phyloP scores from a whole-genome alignment of 2,888 invertebrate genomes.

The Lypha dubia region DNA sequence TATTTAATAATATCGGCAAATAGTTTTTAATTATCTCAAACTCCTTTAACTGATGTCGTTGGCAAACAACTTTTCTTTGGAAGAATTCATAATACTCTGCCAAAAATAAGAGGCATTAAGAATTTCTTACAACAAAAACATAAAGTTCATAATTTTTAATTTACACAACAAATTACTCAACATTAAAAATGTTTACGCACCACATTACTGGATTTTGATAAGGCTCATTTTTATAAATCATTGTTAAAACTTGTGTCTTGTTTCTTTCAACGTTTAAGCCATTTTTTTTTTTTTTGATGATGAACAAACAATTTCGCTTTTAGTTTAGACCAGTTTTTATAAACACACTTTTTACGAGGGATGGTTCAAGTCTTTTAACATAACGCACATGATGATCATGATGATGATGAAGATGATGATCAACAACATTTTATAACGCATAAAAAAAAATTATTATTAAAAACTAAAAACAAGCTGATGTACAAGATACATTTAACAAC shows the following conservation, averaged over 20 bases:
- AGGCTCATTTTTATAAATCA: slow-evolving; percentile 38
- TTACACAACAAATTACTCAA: slow-evolving; percentile 65
- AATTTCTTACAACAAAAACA: slow-evolving; percentile 3
- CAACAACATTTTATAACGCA: no score
- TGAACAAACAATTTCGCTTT: slow-evolving; percentile 36
- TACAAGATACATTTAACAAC: slow-evolving; percentile 28
- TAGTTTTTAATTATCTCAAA: background rate
- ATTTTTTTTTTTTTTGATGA: background rate
- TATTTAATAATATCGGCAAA: background rate
- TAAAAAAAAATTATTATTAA: background rate
- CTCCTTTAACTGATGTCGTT: background rate
- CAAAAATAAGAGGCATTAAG: background rate
- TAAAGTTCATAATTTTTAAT: slow-evolving; percentile 56
- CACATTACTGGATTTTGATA: slow-evolving; percentile 64
- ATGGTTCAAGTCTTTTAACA: slow-evolving; percentile 57
- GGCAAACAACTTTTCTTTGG: background rate
- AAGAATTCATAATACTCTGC: background rate
- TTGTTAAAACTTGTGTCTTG: slow-evolving; percentile 40
- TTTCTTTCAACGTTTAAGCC: background rate
- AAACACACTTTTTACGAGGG: slow-evolving; percentile 57
- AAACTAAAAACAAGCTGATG: slow-evolving; percentile 1
- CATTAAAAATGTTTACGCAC: slow-evolving; percentile 67
- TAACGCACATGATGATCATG: slow-evolving; percentile 48
- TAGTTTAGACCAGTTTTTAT: slow-evolving; percentile 46
- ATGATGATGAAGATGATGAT: slow-evolving; percentile 15